Conservation (phyloP, 2,797 vertebrate species). For the Megalops cyprinoides region DNA sequence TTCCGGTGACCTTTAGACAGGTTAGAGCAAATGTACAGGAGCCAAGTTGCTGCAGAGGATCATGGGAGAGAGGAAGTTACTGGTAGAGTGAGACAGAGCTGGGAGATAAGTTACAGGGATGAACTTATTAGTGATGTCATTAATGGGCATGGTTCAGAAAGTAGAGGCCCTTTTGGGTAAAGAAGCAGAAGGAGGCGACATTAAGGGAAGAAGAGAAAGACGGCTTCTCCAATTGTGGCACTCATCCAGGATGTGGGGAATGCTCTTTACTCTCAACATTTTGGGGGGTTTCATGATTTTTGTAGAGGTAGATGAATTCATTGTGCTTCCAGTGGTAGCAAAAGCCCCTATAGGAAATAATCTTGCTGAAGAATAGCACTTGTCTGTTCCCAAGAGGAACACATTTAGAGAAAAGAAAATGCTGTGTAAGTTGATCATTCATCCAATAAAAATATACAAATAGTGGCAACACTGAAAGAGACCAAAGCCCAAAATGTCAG, state of each 20-base stretch:
- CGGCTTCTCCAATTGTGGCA: slow-evolving; percentile 45
- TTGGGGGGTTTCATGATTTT: slow-evolving; percentile 91
- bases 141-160: slow-evolving; percentile 8
- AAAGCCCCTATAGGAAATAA: background rate
- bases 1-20: slow-evolving; percentile 5
- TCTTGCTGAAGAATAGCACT: background rate
- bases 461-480: slow-evolving; percentile 8
- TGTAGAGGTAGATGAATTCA: background rate
- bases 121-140: slow-evolving; percentile 9
- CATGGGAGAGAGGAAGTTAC: slow-evolving; percentile 28
- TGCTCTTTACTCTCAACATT: slow-evolving; percentile 92
- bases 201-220: slow-evolving; percentile 42
- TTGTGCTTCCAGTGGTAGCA: background rate
- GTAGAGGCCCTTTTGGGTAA: background rate
- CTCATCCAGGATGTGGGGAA: slow-evolving; percentile 95
- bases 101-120: background rate
- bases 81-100: slow-evolving; percentile 4
- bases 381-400: background rate
- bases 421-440: slow-evolving; percentile 25
- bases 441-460: slow-evolving; percentile 26
- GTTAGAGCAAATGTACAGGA: slow-evolving; percentile 18
- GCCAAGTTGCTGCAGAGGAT: slow-evolving; percentile 12
- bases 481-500: slow-evolving; percentile 11
- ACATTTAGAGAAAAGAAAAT: background rate
- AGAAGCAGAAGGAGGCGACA: slow-evolving; percentile 27